phyloP scores from a whole-genome alignment of 2,113 vertebrate species.

The Edolisoma coerulescens region DNA sequence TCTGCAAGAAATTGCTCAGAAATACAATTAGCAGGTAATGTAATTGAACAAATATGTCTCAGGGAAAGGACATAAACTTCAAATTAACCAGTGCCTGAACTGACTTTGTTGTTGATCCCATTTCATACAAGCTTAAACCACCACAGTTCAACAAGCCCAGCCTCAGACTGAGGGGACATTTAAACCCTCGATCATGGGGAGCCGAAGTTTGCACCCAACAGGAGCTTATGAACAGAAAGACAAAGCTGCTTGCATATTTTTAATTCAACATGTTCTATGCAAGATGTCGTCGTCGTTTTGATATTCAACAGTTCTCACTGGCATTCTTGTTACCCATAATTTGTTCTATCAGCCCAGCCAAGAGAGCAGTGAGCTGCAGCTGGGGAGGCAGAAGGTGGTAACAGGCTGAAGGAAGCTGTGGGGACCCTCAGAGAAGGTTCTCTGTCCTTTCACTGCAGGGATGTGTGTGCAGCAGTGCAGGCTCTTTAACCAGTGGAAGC shows the following conservation, averaged over 20 bases:
- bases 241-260: background rate
- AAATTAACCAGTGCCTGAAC: background rate
- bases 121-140: background rate
- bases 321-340: background rate
- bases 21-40: constrained; percentile 8
- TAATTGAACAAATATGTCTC: background rate
- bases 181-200: background rate
- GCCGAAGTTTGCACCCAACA: background rate
- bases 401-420: background rate
- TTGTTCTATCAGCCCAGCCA: background rate
- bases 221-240: background rate
- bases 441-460: background rate
- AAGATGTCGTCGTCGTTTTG: background rate
- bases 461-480: background rate
- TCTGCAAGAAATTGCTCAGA: constrained; percentile 6
- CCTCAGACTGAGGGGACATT: background rate
- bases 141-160: background rate
- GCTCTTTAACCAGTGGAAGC: background rate
- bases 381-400: background rate
- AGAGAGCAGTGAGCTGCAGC: background rate
- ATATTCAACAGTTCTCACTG: background rate
- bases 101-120: background rate
- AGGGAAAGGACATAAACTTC: background rate
- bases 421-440: fast-evolving
- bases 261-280: background rate